Percentiles rank a stretch among this genome's conserved stretches.
Evolutionary conservation across 2,113 vertebrate species (phyloP).

Genomic region (Pangasianodon gigas): DNA sequence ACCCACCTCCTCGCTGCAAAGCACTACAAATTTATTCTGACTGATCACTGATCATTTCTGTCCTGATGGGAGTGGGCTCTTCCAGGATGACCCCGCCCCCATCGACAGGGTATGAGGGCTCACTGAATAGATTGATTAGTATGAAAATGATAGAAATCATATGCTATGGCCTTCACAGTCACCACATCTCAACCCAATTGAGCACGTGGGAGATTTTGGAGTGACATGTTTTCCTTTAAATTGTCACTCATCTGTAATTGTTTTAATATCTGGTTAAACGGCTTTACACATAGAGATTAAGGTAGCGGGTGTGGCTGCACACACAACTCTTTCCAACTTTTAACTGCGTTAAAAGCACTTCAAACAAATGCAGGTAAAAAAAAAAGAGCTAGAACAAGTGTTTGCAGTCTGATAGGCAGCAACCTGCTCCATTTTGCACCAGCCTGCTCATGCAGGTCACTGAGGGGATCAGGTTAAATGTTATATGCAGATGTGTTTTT

Average conservation of each 20-base stretch:
- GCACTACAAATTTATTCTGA: neutral
- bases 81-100: neutral
- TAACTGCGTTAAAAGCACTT: slow-evolving; percentile 46
- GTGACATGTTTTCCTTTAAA: neutral
- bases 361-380: slow-evolving; percentile 53
- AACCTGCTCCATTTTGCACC: slow-evolving; percentile 29
- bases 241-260: slow-evolving; percentile 2
- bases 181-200: neutral
- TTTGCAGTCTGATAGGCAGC: slow-evolving; percentile 54
- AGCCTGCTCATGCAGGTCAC: neutral
- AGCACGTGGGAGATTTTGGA: neutral
- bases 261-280: slow-evolving; percentile 25
- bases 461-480: neutral
- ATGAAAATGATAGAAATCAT: neutral
- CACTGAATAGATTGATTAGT: neutral
- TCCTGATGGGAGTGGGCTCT: neutral
- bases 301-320: neutral
- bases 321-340: no score
- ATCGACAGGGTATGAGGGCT: neutral
- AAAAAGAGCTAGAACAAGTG: slow-evolving; percentile 53
- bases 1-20: neutral
- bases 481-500: neutral
- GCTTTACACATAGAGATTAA: slow-evolving; percentile 27
- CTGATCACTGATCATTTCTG: neutral
- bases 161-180: neutral